Evolutionary conservation across 2,888 invertebrate species (phyloP).

Genomic region (Pecten maximus): DNA sequence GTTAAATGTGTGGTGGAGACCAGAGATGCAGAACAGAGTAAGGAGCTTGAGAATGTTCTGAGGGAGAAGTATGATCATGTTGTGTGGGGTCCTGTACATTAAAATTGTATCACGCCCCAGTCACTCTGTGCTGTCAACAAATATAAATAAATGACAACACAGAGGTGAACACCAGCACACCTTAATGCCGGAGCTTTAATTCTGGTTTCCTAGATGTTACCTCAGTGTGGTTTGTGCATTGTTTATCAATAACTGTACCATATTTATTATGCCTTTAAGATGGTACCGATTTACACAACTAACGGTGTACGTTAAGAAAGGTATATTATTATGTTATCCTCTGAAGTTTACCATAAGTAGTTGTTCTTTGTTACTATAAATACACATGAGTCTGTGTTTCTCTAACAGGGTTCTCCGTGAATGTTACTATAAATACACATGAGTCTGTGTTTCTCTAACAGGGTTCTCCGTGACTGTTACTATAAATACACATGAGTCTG

Average conservation of each 20-base stretch:
- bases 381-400: too few species aligned
- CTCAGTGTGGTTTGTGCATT: background rate
- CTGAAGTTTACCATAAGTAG: too few species aligned
- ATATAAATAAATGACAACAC: background rate
- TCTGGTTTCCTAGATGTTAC: background rate
- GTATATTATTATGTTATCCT: too few species aligned
- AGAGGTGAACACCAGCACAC: background rate
- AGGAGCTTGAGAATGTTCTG: constrained; percentile 84
- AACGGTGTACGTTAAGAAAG: too few species aligned
- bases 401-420: too few species aligned
- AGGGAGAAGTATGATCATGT: constrained; percentile 72
- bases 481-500: too few species aligned
- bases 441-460: too few species aligned
- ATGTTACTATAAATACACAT: too few species aligned
- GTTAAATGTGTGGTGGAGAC: constrained; percentile 96
- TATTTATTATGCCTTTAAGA: background rate
- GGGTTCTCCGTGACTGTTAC: too few species aligned
- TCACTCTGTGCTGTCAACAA: background rate
- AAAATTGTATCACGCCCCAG: background rate
- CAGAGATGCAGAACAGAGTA: constrained; percentile 90
- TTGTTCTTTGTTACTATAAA: too few species aligned
- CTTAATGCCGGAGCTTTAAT: background rate
- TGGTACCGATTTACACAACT: background rate
- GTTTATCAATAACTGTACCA: background rate
- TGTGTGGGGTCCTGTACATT: constrained; percentile 65